Evolutionary conservation across 1,140 invertebrate species (phyloP).

Genomic region (Pseudomyrmex sp.): DNA sequence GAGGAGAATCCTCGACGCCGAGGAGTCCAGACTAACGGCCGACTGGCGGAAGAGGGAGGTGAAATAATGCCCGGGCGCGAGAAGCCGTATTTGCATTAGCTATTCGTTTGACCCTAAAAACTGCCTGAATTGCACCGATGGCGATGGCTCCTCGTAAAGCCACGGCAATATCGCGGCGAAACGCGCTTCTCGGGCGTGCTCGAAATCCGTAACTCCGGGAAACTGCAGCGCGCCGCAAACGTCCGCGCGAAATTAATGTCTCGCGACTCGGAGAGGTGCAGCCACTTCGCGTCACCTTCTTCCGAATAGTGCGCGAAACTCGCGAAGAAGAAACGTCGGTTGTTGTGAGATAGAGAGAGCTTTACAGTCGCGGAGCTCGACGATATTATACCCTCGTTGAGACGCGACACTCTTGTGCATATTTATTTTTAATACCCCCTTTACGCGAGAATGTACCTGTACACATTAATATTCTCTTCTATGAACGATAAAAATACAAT

Average conservation of each 20-base stretch:
- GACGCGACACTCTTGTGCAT: neutral
- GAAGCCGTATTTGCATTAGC: conserved; percentile 71
- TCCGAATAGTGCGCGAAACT: neutral
- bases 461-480: neutral
- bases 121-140: conserved; percentile 66
- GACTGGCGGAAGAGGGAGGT: conserved; percentile 32
- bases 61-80: conserved; percentile 66
- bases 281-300: neutral
- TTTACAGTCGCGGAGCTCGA: conserved; percentile 22
- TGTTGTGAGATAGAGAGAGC: conserved; percentile 7
- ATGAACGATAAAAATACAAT: neutral
- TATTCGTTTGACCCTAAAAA: conserved; percentile 74
- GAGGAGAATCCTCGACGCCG: conserved; percentile 59
- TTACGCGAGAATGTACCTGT: neutral
- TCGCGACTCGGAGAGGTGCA: conserved; percentile 7
- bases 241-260: conserved; percentile 54
- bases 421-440: neutral
- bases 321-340: conserved; percentile 32
- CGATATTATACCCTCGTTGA: neutral
- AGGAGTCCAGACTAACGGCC: conserved; percentile 64
- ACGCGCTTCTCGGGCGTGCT: conserved; percentile 47
- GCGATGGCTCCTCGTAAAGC: conserved; percentile 68
- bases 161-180: conserved; percentile 34
- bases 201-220: conserved; percentile 61
- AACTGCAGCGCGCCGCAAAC: conserved; percentile 9